Percentiles rank a stretch among this genome's conserved stretches.
Conservation (phyloP, 2,888 invertebrate species). For the Caenorhabditis japonica region DNA sequence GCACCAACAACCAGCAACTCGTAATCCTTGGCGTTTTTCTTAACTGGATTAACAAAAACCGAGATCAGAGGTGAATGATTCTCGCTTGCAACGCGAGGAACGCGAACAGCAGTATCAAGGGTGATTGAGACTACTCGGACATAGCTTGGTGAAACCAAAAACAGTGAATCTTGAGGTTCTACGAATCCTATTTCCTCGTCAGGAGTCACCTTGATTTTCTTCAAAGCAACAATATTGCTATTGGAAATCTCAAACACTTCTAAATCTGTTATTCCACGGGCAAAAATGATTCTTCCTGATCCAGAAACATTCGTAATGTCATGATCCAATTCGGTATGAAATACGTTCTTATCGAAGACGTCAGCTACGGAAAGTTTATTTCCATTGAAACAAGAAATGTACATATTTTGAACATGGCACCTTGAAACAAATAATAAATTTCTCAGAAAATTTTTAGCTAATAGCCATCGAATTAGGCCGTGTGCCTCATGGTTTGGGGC, state of each 20-base stretch:
- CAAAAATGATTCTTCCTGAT: background rate
- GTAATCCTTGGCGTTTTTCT: constrained; percentile 22
- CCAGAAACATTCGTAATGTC: background rate
- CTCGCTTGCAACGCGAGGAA: background rate
- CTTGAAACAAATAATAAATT: background rate
- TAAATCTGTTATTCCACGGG: background rate
- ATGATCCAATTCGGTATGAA: constrained; percentile 3
- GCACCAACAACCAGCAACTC: constrained; percentile 50
- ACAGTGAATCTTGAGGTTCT: constrained; percentile 3
- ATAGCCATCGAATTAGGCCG: background rate
- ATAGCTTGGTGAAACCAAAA: background rate
- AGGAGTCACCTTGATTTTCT: background rate
- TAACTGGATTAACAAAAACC: constrained; percentile 6
- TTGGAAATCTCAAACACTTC: constrained; percentile 14
- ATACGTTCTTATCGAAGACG: constrained; percentile 7
- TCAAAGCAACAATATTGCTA: background rate
- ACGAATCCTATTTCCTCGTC: constrained; percentile 7
- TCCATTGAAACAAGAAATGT: constrained; percentile 13
- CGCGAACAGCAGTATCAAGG: background rate
- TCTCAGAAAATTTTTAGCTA: background rate
- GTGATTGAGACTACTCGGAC: constrained; percentile 15
- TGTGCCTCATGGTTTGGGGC: background rate
- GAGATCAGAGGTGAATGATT: constrained; percentile 2
- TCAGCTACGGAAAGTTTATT: background rate
- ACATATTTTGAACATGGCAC: constrained; percentile 3